Percentiles rank a stretch among this genome's conserved stretches.
These are phyloP conservation scores for Parapristionchus giblindavisi DNA, from an alignment of 2,888 invertebrate genomes.

Conservation along the genomic window DNA sequence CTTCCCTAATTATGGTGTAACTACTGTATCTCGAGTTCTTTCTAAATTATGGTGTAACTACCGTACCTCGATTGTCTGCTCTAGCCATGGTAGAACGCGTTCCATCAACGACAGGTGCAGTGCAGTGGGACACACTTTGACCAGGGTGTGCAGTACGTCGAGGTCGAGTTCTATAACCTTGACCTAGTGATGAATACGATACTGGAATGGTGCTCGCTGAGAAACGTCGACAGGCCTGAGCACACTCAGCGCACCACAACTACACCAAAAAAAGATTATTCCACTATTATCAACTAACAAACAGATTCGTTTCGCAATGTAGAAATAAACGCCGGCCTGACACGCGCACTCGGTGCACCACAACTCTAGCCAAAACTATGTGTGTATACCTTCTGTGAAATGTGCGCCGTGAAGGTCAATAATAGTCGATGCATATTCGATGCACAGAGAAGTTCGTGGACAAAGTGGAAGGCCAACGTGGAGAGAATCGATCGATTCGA, in stretches of 20 bases:
- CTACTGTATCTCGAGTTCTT: no score
- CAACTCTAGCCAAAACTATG: no score
- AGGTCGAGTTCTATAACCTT: constrained; percentile 45
- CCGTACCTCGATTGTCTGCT: constrained; percentile 12
- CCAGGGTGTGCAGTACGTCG: constrained; percentile 47
- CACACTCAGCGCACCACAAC: no score
- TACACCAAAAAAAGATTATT: no score
- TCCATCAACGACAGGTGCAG: not conserved
- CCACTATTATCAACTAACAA: no score
- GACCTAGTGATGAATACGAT: constrained; percentile 45
- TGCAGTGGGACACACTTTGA: constrained; percentile 8
- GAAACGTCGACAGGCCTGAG: no score
- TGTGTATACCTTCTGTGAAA: constrained; percentile 42
- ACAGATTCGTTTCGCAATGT: no score
- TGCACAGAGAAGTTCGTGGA: constrained; percentile 91
- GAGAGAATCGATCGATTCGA: constrained; percentile 95
- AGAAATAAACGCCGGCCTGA: no score
- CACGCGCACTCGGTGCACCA: no score
- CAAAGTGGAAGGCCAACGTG: constrained; percentile 95
- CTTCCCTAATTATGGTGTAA: no score
- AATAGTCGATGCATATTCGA: constrained; percentile 85
- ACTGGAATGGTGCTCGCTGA: constrained; percentile 43
- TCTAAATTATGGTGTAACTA: no score
- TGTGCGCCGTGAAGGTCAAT: constrained; percentile 49
- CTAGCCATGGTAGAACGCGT: constrained; percentile 4